A percentile compares a stretch with the other conserved stretches of the same genome.
These are phyloP conservation scores for Typhlomys cinereus DNA, from an alignment of 2,113 vertebrate species.

Conservation along the genomic window DNA sequence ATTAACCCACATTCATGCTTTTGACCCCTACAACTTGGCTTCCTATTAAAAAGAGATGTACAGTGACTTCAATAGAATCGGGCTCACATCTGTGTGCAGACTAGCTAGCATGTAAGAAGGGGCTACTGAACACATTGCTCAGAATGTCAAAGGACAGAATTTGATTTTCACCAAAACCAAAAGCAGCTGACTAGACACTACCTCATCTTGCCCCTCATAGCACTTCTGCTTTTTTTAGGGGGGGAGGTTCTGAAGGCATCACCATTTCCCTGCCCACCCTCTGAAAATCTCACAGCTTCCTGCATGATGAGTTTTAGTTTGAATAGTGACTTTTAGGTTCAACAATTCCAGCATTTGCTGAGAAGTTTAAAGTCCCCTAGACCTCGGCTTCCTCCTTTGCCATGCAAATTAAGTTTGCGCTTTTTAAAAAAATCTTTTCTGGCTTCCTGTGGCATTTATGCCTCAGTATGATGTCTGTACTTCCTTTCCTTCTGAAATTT, in stretches of 20 bases:
- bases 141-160: not conserved
- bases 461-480: not conserved
- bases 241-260: not conserved
- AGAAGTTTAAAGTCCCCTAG: not conserved
- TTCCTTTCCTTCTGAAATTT: not conserved
- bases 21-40: not conserved
- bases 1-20: not conserved
- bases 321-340: constrained; percentile 25
- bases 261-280: not conserved
- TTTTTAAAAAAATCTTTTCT: not conserved
- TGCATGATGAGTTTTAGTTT: not conserved
- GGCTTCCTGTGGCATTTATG: not conserved
- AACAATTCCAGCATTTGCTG: not conserved
- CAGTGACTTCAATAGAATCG: not conserved
- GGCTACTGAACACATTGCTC: not conserved
- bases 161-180: not conserved
- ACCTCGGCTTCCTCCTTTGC: constrained; percentile 54
- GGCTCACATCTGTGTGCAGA: not conserved
- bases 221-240: not conserved
- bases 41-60: not conserved
- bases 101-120: not conserved
- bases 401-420: constrained; percentile 1
- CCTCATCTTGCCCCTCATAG: not conserved
- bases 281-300: not conserved
- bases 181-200: not conserved